Evolutionary conservation across 2,888 invertebrate species (phyloP).

Genomic region (Cordylochernes scorpioides): DNA sequence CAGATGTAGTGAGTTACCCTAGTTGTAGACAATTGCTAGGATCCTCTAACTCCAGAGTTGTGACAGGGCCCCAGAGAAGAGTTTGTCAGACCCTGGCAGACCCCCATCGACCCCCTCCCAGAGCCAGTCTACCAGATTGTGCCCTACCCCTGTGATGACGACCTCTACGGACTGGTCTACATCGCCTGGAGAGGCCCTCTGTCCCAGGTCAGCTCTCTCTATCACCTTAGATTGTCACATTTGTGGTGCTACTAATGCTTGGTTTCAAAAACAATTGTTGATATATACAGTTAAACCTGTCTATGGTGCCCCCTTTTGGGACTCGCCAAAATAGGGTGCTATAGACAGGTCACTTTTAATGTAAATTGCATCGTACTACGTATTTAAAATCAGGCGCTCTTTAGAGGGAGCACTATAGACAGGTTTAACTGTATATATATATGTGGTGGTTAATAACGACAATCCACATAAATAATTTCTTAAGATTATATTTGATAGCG

Average conservation of each 20-base stretch:
- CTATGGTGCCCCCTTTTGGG: too few species aligned
- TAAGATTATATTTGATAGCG: too few species aligned
- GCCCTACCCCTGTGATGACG: slow-evolving; percentile 53
- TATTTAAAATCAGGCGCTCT: too few species aligned
- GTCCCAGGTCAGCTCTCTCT: slow-evolving; percentile 3
- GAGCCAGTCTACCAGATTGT: slow-evolving; percentile 31
- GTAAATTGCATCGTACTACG: too few species aligned
- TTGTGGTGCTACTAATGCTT: slow-evolving; percentile 27
- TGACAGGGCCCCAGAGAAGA: slow-evolving; percentile 20
- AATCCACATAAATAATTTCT: too few species aligned
- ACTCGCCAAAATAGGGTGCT: too few species aligned
- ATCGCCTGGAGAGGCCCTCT: slow-evolving; percentile 54
- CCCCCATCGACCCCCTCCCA: slow-evolving; percentile 34
- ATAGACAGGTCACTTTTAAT: too few species aligned
- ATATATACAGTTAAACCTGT: too few species aligned
- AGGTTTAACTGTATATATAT: too few species aligned
- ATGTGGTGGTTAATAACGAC: too few species aligned
- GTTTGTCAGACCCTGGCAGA: slow-evolving; percentile 51
- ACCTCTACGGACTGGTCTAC: slow-evolving; percentile 46
- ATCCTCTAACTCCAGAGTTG: background rate
- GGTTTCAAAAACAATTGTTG: too few species aligned
- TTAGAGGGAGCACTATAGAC: too few species aligned
- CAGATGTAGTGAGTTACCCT: background rate
- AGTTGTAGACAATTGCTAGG: background rate
- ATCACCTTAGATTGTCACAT: background rate